Percentiles rank a stretch among this genome's conserved stretches.
Conservation (phyloP, 2,797 vertebrate genomes). For the Pristis pectinata region DNA sequence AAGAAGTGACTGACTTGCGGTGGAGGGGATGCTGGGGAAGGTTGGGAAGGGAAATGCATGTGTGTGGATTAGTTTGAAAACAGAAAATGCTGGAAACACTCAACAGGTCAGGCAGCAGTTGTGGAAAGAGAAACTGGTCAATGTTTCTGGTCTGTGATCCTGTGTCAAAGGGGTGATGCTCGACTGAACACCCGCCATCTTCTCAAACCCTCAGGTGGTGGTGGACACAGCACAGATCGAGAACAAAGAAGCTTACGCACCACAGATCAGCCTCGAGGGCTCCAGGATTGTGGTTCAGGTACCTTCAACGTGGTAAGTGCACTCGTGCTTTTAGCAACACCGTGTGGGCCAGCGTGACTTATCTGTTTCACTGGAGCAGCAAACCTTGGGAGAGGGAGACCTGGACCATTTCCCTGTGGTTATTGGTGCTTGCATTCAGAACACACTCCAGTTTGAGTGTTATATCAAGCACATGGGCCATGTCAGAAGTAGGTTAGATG, state of each 20-base stretch:
- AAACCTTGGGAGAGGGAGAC: background rate
- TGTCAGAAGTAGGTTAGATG: background rate
- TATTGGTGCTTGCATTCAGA: background rate
- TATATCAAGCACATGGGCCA: background rate
- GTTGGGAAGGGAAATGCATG: too few relatives aligned
- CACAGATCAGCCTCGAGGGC: slow-evolving; percentile 92
- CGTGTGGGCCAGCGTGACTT: background rate
- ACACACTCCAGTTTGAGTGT: background rate
- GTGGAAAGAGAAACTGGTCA: too few relatives aligned
- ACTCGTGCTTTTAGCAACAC: background rate
- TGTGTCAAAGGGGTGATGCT: slow-evolving; percentile 23
- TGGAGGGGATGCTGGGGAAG: background rate
- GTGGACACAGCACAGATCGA: slow-evolving; percentile 98
- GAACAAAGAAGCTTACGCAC: slow-evolving; percentile 95
- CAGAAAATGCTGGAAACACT: too few relatives aligned
- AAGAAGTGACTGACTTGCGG: background rate
- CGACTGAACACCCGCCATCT: slow-evolving; percentile 27
- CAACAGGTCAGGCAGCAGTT: too few relatives aligned
- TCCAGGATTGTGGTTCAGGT: slow-evolving; percentile 91
- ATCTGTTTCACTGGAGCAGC: background rate
- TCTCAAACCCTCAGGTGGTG: slow-evolving; percentile 71
- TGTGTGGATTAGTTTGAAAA: too few relatives aligned
- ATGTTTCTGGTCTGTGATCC: too few relatives aligned
- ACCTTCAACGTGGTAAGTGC: slow-evolving; percentile 90
- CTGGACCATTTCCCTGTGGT: background rate